phyloP scores from a whole-genome alignment of 2,888 invertebrate species.

The Thereva unica region DNA sequence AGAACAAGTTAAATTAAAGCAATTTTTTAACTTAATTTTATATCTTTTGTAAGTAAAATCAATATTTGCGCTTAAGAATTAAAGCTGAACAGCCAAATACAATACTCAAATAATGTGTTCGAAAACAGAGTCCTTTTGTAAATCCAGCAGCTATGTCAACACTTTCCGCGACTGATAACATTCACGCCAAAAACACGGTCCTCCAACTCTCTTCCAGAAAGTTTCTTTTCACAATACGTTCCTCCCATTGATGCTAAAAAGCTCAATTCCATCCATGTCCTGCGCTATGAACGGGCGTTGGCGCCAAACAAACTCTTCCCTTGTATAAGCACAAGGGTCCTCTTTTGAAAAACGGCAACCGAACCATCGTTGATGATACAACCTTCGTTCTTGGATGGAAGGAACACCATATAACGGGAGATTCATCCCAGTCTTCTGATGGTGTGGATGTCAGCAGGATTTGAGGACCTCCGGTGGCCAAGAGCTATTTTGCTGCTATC shows the following conservation, averaged over 20 bases:
- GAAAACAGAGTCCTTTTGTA: too few relatives aligned
- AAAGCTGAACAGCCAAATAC: too few relatives aligned
- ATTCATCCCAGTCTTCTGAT: conserved; percentile 21
- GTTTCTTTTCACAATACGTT: conserved; percentile 16
- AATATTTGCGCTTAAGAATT: too few relatives aligned
- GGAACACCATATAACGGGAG: not conserved
- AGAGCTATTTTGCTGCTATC: conserved; percentile 33
- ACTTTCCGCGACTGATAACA: conserved; percentile 17
- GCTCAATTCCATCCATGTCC: conserved; percentile 21
- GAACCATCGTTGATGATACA: conserved; percentile 6
- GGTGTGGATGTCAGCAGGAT: conserved; percentile 29
- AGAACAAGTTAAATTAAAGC: too few relatives aligned
- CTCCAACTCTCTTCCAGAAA: conserved; percentile 20
- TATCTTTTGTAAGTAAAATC: too few relatives aligned
- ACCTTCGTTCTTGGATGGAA: too few relatives aligned
- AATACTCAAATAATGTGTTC: too few relatives aligned
- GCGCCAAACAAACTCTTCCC: conserved; percentile 38
- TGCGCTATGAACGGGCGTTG: conserved; percentile 41
- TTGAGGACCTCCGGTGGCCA: conserved; percentile 28
- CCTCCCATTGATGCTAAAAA: conserved; percentile 23
- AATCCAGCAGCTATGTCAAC: not conserved
- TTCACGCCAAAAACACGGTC: conserved; percentile 1
- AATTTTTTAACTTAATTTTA: too few relatives aligned
- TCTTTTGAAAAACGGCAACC: conserved; percentile 11
- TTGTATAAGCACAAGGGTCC: conserved; percentile 33